phyloP scores from a whole-genome alignment of 2,797 vertebrate genomes.

The Merluccius polli region DNA sequence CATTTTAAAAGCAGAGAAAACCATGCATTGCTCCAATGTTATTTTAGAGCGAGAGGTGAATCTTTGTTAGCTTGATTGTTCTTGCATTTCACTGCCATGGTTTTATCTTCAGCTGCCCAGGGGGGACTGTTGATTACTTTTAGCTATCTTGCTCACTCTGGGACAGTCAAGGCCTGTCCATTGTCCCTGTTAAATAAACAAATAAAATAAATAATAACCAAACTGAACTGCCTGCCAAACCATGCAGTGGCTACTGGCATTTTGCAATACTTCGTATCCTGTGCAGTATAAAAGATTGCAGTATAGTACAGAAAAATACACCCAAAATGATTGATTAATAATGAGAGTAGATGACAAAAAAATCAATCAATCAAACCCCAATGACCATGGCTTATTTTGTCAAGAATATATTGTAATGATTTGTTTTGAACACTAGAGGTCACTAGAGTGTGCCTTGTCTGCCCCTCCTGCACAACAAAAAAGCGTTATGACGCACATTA shows the following conservation, averaged over 20 bases:
- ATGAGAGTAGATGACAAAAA: not conserved
- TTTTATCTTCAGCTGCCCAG: not conserved
- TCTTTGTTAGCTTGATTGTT: not conserved
- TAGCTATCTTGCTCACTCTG: too few relatives aligned
- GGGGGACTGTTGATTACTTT: too few relatives aligned
- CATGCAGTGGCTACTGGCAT: not conserved
- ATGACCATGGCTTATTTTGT: not conserved
- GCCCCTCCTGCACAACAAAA: constrained; percentile 6
- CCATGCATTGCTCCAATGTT: not conserved
- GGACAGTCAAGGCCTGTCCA: too few relatives aligned
- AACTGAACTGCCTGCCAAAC: not conserved
- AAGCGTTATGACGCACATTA: not conserved
- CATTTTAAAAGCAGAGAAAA: not conserved
- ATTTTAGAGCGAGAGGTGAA: not conserved
- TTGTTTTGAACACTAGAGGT: constrained; percentile 62
- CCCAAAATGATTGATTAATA: not conserved
- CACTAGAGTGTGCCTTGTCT: constrained; percentile 27
- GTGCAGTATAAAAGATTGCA: not conserved
- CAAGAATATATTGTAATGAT: not conserved
- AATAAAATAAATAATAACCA: not conserved
- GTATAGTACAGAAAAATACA: not conserved
- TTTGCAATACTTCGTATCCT: not conserved
- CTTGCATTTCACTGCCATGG: not conserved
- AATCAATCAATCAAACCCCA: not conserved
- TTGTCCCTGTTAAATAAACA: too few relatives aligned